phyloP scores from a whole-genome alignment of 2,888 invertebrate genomes.

The Macropis europaea region DNA sequence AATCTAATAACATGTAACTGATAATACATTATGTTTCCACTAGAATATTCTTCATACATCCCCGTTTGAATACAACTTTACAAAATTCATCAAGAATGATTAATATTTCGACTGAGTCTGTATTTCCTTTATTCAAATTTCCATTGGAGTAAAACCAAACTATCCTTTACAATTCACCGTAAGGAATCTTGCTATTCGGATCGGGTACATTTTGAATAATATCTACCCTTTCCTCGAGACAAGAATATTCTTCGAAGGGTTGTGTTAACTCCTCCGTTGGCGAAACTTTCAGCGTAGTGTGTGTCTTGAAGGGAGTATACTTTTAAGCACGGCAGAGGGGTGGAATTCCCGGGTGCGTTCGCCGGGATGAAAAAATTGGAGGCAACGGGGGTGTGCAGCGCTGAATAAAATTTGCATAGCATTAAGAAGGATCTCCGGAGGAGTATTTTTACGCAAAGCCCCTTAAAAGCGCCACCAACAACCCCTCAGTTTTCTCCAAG shows the following conservation, averaged over 20 bases:
- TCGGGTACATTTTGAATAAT: too few relatives aligned
- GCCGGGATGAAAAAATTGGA: constrained; percentile 4
- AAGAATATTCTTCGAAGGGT: background rate
- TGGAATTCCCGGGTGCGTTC: background rate
- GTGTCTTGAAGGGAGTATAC: background rate
- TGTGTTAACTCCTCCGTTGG: background rate
- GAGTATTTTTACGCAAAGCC: background rate
- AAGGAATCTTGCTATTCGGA: too few relatives aligned
- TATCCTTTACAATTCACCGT: background rate
- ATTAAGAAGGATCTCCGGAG: constrained; percentile 6
- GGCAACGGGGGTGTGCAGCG: background rate
- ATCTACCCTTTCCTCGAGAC: too few relatives aligned
- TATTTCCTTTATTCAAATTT: constrained; percentile 1
- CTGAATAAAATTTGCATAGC: constrained; percentile 52
- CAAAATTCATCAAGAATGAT: background rate
- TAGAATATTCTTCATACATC: too few relatives aligned
- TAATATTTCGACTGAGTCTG: too few relatives aligned
- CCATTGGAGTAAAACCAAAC: background rate
- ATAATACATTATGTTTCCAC: too few relatives aligned
- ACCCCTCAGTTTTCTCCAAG: background rate
- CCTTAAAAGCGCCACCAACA: background rate
- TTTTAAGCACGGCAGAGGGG: background rate
- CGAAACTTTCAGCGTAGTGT: background rate
- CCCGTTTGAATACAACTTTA: too few relatives aligned
- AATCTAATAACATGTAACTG: too few relatives aligned